phyloP scores from a whole-genome alignment of 2,113 vertebrate species.

The Psilopsiagon aurifrons region DNA sequence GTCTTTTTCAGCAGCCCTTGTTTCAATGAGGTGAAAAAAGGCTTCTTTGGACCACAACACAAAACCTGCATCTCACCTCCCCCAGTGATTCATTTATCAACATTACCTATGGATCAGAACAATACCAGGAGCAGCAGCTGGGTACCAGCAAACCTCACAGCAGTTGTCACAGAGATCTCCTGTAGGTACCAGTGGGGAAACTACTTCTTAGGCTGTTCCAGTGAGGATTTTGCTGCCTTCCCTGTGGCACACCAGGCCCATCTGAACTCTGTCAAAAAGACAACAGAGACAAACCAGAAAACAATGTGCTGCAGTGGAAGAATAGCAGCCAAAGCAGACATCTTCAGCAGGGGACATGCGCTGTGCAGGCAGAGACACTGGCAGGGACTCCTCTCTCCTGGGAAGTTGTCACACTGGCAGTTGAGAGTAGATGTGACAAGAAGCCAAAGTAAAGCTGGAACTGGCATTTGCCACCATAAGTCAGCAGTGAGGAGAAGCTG shows the following conservation, averaged over 20 bases:
- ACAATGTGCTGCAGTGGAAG: rapidly evolving
- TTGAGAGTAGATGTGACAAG: neutral
- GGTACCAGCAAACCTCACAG: neutral
- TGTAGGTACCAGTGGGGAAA: rapidly evolving
- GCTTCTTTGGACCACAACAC: neutral
- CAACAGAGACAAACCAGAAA: neutral
- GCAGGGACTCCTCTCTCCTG: neutral
- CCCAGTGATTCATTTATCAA: neutral
- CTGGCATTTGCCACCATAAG: neutral
- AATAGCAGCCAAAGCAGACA: neutral
- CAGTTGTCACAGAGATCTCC: neutral
- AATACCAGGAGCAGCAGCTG: neutral
- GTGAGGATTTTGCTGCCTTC: neutral
- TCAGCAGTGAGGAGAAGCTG: neutral
- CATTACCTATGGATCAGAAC: neutral
- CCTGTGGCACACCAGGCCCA: neutral
- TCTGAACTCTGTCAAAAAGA: neutral
- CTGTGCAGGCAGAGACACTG: neutral
- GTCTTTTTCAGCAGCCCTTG: neutral
- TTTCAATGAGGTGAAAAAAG: neutral
- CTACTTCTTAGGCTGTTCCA: neutral
- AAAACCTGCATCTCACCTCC: neutral
- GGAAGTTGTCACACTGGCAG: neutral
- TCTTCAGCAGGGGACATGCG: rapidly evolving
- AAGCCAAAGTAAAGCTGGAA: neutral